Evolutionary conservation across 2,888 invertebrate species (phyloP).

Genomic region (Lymantria dispar): DNA sequence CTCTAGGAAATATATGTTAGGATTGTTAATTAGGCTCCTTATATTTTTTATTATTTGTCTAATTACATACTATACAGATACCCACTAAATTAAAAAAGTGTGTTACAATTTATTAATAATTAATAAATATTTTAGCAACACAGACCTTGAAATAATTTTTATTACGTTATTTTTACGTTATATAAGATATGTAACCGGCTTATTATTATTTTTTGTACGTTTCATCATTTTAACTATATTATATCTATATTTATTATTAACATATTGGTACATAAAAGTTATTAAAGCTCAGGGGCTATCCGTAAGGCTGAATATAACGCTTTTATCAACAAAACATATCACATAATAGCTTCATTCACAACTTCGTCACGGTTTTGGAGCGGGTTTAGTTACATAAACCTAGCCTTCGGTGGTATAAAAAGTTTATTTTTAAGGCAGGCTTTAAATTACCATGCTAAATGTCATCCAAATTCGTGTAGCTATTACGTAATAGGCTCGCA

Average conservation of each 20-base stretch:
- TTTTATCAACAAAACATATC: neutral
- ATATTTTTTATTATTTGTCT: too few species aligned
- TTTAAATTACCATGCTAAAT: too few species aligned
- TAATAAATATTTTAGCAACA: conserved; percentile 9
- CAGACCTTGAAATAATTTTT: neutral
- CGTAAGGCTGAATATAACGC: neutral
- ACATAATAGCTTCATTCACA: neutral
- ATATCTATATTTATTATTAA: neutral
- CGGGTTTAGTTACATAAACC: too few species aligned
- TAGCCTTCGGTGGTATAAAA: too few species aligned
- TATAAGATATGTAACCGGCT: neutral
- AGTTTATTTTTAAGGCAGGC: too few species aligned
- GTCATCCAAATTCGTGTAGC: too few species aligned
- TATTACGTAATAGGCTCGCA: too few species aligned
- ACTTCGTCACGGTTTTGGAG: too few species aligned
- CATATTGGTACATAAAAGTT: neutral
- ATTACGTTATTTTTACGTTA: neutral
- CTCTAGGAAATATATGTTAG: too few species aligned
- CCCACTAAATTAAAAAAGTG: too few species aligned
- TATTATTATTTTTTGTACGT: neutral
- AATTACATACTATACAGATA: too few species aligned
- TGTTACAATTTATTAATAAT: neutral
- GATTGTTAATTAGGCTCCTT: too few species aligned
- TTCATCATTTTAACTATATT: neutral
- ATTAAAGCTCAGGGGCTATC: neutral